These are phyloP conservation scores for Mamestra configurata DNA, from an alignment of 1,140 invertebrate genomes.

Conservation along the genomic window DNA sequence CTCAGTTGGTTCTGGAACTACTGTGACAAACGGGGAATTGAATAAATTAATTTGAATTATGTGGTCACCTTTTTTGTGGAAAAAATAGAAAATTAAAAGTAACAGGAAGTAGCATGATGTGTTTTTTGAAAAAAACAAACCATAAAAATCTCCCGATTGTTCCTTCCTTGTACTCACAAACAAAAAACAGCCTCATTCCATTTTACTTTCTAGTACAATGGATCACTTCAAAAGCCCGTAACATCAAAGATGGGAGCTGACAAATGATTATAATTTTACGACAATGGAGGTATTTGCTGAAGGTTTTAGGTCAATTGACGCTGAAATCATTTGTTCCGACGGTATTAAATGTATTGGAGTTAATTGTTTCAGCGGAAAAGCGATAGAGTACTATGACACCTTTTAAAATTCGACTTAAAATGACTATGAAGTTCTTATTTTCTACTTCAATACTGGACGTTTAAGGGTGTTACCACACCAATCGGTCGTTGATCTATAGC, in stretches of 20 bases:
- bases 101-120: too few species aligned
- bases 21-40: too few species aligned
- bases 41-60: too few species aligned
- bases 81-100: too few species aligned
- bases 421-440: too few species aligned
- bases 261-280: slow-evolving; percentile 34
- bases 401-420: not conserved
- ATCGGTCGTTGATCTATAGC: too few species aligned
- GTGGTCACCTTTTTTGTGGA: too few species aligned
- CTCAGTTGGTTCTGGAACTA: too few species aligned
- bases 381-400: not conserved
- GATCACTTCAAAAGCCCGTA: slow-evolving; percentile 8
- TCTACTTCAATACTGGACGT: too few species aligned
- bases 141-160: too few species aligned
- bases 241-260: slow-evolving; percentile 26
- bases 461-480: too few species aligned
- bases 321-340: slow-evolving; percentile 1
- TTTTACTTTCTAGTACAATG: not conserved
- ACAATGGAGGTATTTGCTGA: not conserved
- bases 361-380: not conserved
- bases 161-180: not conserved
- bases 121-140: too few species aligned
- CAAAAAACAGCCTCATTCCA: slow-evolving; percentile 12
- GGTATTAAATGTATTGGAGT: slow-evolving; percentile 4
- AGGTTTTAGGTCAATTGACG: slow-evolving; percentile 32